Evolutionary conservation across 2,113 vertebrate genomes (phyloP).

Genomic region (Empidonax traillii): DNA sequence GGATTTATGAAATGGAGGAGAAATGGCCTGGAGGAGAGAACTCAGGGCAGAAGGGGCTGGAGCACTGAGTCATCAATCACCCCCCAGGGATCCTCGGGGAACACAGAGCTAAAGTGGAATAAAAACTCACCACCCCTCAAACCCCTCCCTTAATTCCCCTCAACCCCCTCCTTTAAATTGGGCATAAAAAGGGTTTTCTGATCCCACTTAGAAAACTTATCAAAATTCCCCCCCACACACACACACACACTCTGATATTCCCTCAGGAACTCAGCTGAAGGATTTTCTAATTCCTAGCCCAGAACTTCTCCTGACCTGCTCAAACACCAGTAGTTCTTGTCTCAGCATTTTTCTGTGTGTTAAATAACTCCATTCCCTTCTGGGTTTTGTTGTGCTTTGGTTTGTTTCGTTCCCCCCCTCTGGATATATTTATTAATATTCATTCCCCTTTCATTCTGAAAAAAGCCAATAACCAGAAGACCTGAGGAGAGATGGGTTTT

Average conservation of each 20-base stretch:
- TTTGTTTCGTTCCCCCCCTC: background rate
- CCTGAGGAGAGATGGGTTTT: background rate
- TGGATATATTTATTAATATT: background rate
- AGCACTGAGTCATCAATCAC: background rate
- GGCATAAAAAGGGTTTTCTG: background rate
- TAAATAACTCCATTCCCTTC: background rate
- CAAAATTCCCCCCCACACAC: background rate
- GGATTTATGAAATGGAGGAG: background rate
- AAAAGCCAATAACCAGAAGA: background rate
- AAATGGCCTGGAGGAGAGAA: background rate
- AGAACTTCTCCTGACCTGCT: background rate
- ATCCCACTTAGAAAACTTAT: background rate
- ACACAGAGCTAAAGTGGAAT: accelerated
- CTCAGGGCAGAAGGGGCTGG: background rate
- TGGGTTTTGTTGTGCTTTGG: background rate
- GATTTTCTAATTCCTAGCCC: background rate
- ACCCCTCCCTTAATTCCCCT: no score
- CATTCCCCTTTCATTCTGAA: background rate
- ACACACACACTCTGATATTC: background rate
- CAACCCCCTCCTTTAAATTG: background rate
- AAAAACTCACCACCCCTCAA: background rate
- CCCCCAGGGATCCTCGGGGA: background rate
- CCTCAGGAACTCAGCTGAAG: background rate
- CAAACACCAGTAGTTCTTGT: background rate
- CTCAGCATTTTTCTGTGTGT: background rate